Conservation (phyloP, 2,113 vertebrate genomes). For the Ia io region DNA sequence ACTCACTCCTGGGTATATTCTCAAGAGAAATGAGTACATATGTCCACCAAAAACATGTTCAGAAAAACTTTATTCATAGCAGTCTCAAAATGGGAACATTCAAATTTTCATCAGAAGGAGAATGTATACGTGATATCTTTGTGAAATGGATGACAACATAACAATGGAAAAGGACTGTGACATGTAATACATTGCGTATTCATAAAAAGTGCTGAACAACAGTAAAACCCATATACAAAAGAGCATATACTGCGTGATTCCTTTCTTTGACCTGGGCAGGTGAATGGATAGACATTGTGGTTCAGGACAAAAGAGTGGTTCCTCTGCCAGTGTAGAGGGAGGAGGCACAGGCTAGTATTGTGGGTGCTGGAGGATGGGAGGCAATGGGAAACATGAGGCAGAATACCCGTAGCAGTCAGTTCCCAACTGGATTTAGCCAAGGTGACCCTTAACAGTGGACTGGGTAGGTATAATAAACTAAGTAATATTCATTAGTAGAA, state of each 20-base stretch:
- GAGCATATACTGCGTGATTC: not conserved
- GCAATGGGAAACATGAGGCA: not conserved
- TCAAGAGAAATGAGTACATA: constrained; percentile 13
- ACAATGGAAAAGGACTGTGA: not conserved
- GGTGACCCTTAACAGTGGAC: not conserved
- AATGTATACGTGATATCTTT: not conserved
- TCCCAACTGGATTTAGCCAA: not conserved
- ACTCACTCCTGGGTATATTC: not conserved
- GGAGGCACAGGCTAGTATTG: not conserved
- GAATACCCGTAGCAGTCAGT: not conserved
- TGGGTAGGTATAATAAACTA: not conserved
- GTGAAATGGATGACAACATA: not conserved
- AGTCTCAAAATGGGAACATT: not conserved
- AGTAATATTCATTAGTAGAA: not conserved
- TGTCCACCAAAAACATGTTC: not conserved
- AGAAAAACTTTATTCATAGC: not conserved
- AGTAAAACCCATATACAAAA: not conserved
- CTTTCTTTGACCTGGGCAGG: not conserved
- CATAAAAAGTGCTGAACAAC: not conserved
- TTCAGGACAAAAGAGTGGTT: not conserved
- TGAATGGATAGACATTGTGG: not conserved
- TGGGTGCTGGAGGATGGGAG: not conserved
- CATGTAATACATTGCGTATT: not conserved
- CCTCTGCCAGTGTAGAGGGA: not conserved
- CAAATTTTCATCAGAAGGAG: not conserved